These are phyloP conservation scores for Micropterix aruncella DNA, from an alignment of 2,888 invertebrate species.

Conservation along the genomic window DNA sequence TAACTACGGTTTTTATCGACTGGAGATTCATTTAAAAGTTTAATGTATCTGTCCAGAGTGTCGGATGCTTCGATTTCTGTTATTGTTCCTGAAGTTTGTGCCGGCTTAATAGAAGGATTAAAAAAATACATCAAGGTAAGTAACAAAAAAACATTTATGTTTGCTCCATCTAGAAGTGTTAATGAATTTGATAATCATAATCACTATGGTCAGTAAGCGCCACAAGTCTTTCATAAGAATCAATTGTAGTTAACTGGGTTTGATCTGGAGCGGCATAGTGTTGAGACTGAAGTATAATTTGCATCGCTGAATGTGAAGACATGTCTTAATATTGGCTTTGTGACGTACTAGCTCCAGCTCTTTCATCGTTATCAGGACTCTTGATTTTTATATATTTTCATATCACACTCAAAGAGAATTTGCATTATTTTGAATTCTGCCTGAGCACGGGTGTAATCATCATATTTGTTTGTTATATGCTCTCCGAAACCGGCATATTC, in stretches of 20 bases:
- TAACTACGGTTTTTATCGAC: constrained; percentile 9
- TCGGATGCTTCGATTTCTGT: constrained; percentile 6
- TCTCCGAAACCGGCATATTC: constrained; percentile 11
- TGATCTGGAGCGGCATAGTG: constrained; percentile 5
- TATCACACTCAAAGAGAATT: constrained; percentile 11
- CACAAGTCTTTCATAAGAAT: constrained; percentile 9
- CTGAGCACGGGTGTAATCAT: constrained; percentile 11
- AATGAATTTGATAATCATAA: too few relatives aligned
- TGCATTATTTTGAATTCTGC: constrained; percentile 11
- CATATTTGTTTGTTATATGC: constrained; percentile 12
- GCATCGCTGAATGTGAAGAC: too few relatives aligned
- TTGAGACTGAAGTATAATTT: too few relatives aligned
- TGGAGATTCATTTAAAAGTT: constrained; percentile 8
- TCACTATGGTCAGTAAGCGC: constrained; percentile 6
- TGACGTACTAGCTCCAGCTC: too few relatives aligned
- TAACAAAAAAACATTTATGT: too few relatives aligned
- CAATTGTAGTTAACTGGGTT: constrained; percentile 7
- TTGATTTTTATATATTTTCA: too few relatives aligned
- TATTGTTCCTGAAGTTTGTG: constrained; percentile 8
- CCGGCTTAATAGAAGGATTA: constrained; percentile 5
- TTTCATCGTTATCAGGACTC: too few relatives aligned
- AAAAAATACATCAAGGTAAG: constrained; percentile 5
- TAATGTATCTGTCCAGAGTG: constrained; percentile 7
- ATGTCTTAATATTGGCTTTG: too few relatives aligned
- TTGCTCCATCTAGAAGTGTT: too few relatives aligned